Percentiles rank a stretch among this genome's conserved stretches.
phyloP scores from a whole-genome alignment of 2,888 invertebrate species.

The Melipona bicolor region DNA sequence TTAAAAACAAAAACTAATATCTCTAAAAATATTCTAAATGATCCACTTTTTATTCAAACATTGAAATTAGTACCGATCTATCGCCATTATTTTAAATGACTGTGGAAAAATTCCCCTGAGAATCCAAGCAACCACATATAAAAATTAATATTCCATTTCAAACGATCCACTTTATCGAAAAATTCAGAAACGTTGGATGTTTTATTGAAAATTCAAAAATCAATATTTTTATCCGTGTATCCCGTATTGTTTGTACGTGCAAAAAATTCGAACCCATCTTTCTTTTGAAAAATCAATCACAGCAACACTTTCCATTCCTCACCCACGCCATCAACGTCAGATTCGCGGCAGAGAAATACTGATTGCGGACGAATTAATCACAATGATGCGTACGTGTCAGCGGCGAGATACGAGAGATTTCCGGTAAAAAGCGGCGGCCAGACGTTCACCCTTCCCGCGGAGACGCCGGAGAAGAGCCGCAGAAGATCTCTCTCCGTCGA shows the following conservation, averaged over 20 bases:
- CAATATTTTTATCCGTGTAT: neutral
- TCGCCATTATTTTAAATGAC: no score
- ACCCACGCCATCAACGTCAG: no score
- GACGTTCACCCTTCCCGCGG: constrained; percentile 48
- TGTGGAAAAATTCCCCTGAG: no score
- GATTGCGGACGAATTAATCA: constrained; percentile 19
- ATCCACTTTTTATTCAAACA: no score
- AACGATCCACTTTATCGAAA: neutral
- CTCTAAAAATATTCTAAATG: no score
- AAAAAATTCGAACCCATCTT: accelerated
- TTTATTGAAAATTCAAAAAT: neutral
- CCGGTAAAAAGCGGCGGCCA: constrained; percentile 42
- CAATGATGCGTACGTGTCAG: neutral
- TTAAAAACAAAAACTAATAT: neutral
- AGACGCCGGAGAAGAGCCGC: constrained; percentile 21
- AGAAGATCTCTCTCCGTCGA: constrained; percentile 55
- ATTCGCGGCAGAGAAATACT: neutral
- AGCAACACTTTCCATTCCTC: neutral
- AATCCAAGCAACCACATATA: neutral
- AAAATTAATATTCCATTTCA: neutral
- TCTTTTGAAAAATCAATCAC: neutral
- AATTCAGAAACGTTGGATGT: no score
- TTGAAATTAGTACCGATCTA: no score
- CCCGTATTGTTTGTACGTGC: neutral
- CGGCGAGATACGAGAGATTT: constrained; percentile 35